Conservation (phyloP, 1,140 invertebrate genomes). For the Drosophila teissieri region DNA sequence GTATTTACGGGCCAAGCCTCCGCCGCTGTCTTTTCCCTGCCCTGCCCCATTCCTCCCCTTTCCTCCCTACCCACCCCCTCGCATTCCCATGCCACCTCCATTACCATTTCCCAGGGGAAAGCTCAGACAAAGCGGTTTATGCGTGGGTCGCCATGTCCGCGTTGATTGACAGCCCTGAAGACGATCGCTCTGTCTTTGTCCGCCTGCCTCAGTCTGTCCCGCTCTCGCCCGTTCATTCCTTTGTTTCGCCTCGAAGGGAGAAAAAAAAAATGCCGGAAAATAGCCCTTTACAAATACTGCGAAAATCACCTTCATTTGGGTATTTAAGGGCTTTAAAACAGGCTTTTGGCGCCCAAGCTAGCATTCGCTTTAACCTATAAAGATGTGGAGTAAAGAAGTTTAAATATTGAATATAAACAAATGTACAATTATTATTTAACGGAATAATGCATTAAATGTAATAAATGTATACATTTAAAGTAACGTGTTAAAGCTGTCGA, state of each 20-base stretch:
- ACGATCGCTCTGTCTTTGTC: slow-evolving; percentile 17
- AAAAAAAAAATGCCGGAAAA: not conserved
- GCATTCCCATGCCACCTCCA: not conserved
- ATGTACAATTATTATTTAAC: no score
- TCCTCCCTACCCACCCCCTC: not conserved
- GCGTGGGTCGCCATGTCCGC: slow-evolving; percentile 37
- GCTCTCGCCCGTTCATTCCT: slow-evolving; percentile 2
- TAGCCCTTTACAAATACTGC: not conserved
- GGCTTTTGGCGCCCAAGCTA: not conserved
- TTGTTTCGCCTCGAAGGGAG: not conserved
- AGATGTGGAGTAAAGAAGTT: no score
- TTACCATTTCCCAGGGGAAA: slow-evolving; percentile 2
- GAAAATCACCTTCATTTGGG: not conserved
- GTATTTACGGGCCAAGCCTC: slow-evolving; percentile 41
- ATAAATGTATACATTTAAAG: not conserved
- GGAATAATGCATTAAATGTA: no score
- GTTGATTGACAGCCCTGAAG: slow-evolving; percentile 32
- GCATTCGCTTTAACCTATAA: no score
- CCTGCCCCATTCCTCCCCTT: not conserved
- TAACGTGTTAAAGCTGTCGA: not conserved
- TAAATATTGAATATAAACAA: no score
- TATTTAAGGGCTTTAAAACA: not conserved
- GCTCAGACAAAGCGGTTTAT: slow-evolving; percentile 38
- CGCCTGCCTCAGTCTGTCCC: slow-evolving; percentile 6
- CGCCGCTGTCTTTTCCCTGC: not conserved